Conservation (phyloP, 2,797 vertebrate genomes). For the Glossophaga mutica region DNA sequence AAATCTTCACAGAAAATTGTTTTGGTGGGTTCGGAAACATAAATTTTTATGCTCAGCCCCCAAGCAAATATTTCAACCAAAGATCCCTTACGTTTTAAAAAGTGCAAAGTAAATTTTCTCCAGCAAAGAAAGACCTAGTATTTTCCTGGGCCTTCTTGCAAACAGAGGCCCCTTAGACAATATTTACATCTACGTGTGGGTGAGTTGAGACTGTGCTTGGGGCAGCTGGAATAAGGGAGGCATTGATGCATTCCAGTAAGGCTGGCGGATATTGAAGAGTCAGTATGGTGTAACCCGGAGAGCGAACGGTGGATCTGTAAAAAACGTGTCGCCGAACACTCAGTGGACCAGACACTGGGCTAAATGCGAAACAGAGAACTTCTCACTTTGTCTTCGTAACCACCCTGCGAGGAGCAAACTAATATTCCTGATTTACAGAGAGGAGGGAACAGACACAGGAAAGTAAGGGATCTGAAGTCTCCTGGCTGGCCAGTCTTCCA, state of each 20-base stretch:
- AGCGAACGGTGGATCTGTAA: background rate
- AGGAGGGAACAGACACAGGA: background rate
- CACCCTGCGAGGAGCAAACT: fast-evolving
- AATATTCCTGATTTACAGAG: background rate
- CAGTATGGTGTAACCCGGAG: background rate
- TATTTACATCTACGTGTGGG: slow-evolving; percentile 68
- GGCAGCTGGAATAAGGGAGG: slow-evolving; percentile 62
- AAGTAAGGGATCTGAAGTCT: background rate
- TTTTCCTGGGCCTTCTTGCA: slow-evolving; percentile 59
- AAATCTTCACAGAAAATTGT: slow-evolving; percentile 14
- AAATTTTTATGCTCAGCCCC: slow-evolving; percentile 49
- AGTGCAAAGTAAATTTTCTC: slow-evolving; percentile 43
- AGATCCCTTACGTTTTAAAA: slow-evolving; percentile 16
- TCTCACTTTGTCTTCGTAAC: background rate
- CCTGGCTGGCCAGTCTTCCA: background rate
- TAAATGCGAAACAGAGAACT: fast-evolving
- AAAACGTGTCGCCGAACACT: background rate
- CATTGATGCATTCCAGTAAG: slow-evolving; percentile 66
- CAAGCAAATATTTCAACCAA: slow-evolving; percentile 31
- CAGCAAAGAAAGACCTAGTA: slow-evolving; percentile 67
- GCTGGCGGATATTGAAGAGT: background rate
- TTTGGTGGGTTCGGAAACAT: slow-evolving; percentile 24
- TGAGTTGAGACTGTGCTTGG: slow-evolving; percentile 47
- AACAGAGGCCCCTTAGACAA: slow-evolving; percentile 66
- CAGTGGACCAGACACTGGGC: background rate